These are phyloP conservation scores for Crotalus adamanteus DNA, from an alignment of 2,797 vertebrate species.

Conservation along the genomic window DNA sequence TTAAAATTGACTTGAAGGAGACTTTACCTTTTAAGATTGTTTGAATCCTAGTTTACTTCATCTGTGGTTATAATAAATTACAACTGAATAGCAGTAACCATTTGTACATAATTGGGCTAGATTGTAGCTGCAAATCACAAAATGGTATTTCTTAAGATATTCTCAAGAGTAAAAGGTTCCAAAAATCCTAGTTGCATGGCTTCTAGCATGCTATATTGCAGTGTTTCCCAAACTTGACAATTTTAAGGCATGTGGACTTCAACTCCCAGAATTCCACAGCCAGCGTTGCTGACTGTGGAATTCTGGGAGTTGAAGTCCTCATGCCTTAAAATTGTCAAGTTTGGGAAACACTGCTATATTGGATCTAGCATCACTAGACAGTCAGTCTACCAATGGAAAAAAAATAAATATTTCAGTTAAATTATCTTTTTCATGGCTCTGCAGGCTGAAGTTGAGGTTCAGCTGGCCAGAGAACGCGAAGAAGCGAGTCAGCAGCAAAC, in stretches of 20 bases:
- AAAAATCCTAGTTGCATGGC: not conserved
- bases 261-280: no score
- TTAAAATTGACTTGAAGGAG: not conserved
- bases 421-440: not conserved
- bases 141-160: not conserved
- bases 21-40: not conserved
- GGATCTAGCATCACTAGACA: not conserved
- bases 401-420: not conserved
- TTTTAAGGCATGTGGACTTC: no score
- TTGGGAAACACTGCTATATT: not conserved
- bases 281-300: no score
- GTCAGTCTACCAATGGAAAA: not conserved
- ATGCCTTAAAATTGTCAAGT: no score
- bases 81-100: not conserved
- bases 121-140: not conserved
- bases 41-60: not conserved
- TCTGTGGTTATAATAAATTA: not conserved
- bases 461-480: constrained; percentile 84
- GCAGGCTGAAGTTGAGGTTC: constrained; percentile 89
- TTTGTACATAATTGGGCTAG: not conserved
- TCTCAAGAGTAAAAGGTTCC: not conserved
- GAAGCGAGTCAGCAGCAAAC: constrained; percentile 85
- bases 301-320: no score
- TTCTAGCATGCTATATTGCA: not conserved
- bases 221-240: no score